phyloP scores from a whole-genome alignment of 2,888 invertebrate species.

The Sarcophaga caerulescens region DNA sequence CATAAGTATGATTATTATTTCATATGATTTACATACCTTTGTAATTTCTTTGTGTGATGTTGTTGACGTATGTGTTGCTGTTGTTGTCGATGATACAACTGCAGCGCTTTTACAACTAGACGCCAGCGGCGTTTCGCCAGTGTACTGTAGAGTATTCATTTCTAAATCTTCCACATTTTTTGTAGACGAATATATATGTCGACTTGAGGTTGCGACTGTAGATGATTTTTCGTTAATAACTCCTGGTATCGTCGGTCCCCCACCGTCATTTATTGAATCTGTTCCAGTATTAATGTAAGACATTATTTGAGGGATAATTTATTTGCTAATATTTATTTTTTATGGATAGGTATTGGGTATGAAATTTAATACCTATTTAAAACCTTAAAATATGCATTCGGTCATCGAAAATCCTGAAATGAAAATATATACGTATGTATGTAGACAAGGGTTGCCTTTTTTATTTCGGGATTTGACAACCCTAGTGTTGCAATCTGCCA shows the following conservation, averaged over 20 bases:
- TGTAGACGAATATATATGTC: conserved; percentile 4
- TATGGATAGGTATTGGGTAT: background rate
- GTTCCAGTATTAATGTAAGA: conserved; percentile 23
- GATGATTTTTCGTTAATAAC: background rate
- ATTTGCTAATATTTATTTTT: background rate
- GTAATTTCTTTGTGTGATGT: conserved; percentile 35
- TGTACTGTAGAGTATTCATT: conserved; percentile 27
- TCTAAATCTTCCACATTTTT: conserved; percentile 44
- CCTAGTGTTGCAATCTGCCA: too few species aligned
- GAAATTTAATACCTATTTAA: background rate
- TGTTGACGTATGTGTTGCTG: conserved; percentile 8
- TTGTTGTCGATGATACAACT: conserved; percentile 14
- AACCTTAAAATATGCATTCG: background rate
- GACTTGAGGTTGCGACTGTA: background rate
- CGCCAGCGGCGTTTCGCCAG: conserved; percentile 22
- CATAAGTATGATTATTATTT: too few species aligned
- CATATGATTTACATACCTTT: conserved; percentile 22
- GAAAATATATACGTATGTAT: background rate
- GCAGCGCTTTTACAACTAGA: conserved; percentile 3
- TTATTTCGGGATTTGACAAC: too few species aligned
- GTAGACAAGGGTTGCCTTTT: too few species aligned
- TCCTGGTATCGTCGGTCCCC: background rate
- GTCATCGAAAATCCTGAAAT: conserved; percentile 3
- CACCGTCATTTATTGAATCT: conserved; percentile 27
- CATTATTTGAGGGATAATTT: conserved; percentile 12